These are phyloP conservation scores for Hirtodrosophila duncani DNA, from an alignment of 2,888 invertebrate genomes.

Conservation along the genomic window DNA sequence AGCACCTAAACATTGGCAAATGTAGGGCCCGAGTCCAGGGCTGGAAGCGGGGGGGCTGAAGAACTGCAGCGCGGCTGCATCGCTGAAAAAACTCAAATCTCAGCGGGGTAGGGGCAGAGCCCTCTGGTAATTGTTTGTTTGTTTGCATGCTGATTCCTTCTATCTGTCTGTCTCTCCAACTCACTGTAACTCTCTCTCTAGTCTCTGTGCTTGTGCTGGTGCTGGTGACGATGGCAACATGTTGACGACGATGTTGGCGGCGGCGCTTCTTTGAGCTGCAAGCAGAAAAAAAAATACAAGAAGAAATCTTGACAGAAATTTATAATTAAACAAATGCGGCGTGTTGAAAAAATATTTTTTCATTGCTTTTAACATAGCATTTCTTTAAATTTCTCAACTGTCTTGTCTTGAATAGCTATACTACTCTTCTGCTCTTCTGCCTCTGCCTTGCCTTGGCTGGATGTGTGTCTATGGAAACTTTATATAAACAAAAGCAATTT, in stretches of 20 bases:
- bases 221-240: conserved; percentile 49
- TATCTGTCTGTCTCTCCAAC: conserved; percentile 25
- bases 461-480: conserved; percentile 37
- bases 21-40: conserved; percentile 26
- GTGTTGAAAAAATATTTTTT: conserved; percentile 62
- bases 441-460: conserved; percentile 4
- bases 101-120: conserved; percentile 16
- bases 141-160: conserved; percentile 54
- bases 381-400: conserved; percentile 64
- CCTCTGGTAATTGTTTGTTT: conserved; percentile 60
- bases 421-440: background rate
- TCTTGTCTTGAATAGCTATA: no score
- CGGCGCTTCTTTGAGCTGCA: conserved; percentile 64
- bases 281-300: conserved; percentile 11
- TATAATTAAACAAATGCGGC: conserved; percentile 69
- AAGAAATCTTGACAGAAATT: conserved; percentile 63
- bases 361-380: conserved; percentile 61
- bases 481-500: conserved; percentile 69
- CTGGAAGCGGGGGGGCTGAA: background rate
- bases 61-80: background rate
- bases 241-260: conserved; percentile 44
- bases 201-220: conserved; percentile 9
- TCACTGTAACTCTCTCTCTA: background rate
- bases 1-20: conserved; percentile 52
- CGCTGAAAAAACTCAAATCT: conserved; percentile 10